phyloP scores from a whole-genome alignment of 37 sponge, comb jelly and placozoan genomes.

The Cliona cf. orientalis region DNA sequence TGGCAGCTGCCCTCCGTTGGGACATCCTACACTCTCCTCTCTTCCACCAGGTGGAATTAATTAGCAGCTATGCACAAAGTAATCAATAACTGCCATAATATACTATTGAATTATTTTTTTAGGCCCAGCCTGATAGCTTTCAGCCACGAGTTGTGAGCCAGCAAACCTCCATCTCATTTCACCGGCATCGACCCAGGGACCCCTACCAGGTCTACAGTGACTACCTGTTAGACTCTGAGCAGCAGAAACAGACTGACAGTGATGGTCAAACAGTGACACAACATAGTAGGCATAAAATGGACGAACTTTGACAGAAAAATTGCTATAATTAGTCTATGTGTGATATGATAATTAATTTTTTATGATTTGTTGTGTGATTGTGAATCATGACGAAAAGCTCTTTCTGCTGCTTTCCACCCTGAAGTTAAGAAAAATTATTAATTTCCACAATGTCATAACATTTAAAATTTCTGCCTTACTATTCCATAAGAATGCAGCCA shows the following conservation, averaged over 20 bases:
- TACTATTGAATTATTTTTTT: background rate
- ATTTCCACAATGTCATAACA: too few relatives aligned
- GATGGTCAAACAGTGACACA: background rate
- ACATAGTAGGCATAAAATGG: too few relatives aligned
- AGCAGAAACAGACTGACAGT: background rate
- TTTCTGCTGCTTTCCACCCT: too few relatives aligned
- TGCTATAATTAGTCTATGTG: too few relatives aligned
- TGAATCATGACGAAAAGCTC: too few relatives aligned
- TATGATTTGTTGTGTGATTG: too few relatives aligned
- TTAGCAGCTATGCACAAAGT: too few relatives aligned
- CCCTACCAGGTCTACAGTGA: background rate
- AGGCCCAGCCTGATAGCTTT: background rate
- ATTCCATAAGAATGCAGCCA: constrained; percentile 37
- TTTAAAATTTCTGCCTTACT: too few relatives aligned
- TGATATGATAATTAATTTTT: background rate
- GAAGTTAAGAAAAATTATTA: too few relatives aligned
- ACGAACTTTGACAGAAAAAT: too few relatives aligned
- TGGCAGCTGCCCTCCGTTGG: constrained; percentile 16
- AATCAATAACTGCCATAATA: background rate
- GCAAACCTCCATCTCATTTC: background rate
- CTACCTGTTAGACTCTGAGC: background rate
- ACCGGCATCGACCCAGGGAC: background rate
- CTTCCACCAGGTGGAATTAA: constrained; percentile 70
- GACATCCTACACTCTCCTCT: constrained; percentile 55
- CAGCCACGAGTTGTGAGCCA: background rate